Evolutionary conservation across 2,888 invertebrate species (phyloP).

Genomic region (Steromphala cineraria): DNA sequence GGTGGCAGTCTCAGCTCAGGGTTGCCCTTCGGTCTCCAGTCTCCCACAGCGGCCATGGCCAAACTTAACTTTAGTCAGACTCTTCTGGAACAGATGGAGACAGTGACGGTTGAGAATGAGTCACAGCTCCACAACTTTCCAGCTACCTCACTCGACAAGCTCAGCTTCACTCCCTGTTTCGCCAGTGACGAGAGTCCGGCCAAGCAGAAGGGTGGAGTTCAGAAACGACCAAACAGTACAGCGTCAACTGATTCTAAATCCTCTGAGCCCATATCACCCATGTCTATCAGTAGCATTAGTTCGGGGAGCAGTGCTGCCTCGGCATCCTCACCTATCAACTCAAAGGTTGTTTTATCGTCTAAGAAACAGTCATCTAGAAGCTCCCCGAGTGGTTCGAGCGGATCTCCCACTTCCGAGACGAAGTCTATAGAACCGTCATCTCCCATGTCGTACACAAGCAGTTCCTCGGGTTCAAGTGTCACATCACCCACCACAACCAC

Average conservation of each 20-base stretch:
- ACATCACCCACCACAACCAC: slow-evolving; percentile 34
- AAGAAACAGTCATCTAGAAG: slow-evolving; percentile 20
- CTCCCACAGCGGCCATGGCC: slow-evolving; percentile 76
- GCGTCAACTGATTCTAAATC: slow-evolving; percentile 30
- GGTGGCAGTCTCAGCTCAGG: neutral
- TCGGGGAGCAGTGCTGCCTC: slow-evolving; percentile 33
- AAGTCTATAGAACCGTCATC: slow-evolving; percentile 45
- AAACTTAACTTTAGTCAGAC: slow-evolving; percentile 69
- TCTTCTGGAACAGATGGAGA: slow-evolving; percentile 41
- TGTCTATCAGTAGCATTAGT: slow-evolving; percentile 45
- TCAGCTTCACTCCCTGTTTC: slow-evolving; percentile 73
- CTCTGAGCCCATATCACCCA: slow-evolving; percentile 37
- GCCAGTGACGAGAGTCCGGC: slow-evolving; percentile 49
- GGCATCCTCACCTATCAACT: slow-evolving; percentile 23
- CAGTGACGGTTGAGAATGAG: slow-evolving; percentile 37
- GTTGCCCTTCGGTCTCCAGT: slow-evolving; percentile 35
- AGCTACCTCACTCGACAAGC: slow-evolving; percentile 72
- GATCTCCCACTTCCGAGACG: slow-evolving; percentile 30
- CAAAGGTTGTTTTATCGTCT: neutral
- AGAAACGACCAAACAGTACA: slow-evolving; percentile 28
- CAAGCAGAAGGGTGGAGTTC: slow-evolving; percentile 24
- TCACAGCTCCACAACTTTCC: slow-evolving; percentile 53
- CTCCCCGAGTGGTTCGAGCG: slow-evolving; percentile 23
- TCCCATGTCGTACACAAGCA: slow-evolving; percentile 41
- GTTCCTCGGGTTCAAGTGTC: slow-evolving; percentile 30